phyloP scores from a whole-genome alignment of 2,113 vertebrate species.

The Cacatua alba region DNA sequence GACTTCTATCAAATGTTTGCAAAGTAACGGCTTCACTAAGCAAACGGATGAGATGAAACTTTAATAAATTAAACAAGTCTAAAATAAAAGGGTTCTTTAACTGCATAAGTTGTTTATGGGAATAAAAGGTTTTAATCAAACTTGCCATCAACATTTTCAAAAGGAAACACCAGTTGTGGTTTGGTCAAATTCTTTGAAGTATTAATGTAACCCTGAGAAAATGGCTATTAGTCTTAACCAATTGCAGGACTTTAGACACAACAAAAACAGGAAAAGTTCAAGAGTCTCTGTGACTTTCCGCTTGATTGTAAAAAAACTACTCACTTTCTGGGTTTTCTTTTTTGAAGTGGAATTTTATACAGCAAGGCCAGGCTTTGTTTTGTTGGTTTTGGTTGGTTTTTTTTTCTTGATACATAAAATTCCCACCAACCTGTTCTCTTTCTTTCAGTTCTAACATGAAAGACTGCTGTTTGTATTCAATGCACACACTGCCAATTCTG shows the following conservation, averaged over 20 bases:
- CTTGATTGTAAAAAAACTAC: conserved; percentile 60
- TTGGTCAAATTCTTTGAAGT: conserved; percentile 52
- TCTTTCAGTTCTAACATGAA: neutral
- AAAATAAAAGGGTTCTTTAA: conserved; percentile 4
- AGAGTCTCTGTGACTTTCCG: conserved; percentile 65
- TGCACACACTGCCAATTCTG: neutral
- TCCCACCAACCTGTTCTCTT: conserved; percentile 16
- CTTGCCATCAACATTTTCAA: conserved; percentile 40
- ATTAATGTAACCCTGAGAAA: conserved; percentile 63
- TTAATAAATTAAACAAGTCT: neutral
- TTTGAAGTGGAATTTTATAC: conserved; percentile 59
- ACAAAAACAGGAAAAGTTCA: conserved; percentile 71
- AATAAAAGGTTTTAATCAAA: conserved; percentile 49
- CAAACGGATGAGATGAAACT: neutral
- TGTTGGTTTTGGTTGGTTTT: neutral
- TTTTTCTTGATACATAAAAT: conserved; percentile 6
- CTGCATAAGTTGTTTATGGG: conserved; percentile 15
- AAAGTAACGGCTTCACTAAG: neutral
- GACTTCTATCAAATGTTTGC: neutral
- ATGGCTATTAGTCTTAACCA: conserved; percentile 40
- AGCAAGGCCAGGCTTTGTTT: neutral
- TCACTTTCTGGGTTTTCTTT: conserved; percentile 54
- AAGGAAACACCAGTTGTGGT: conserved; percentile 37
- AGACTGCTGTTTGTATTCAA: neutral
- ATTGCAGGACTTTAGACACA: conserved; percentile 62